These are phyloP conservation scores for Lithophane semibrunnea DNA, from an alignment of 2,888 invertebrate genomes.

Conservation along the genomic window DNA sequence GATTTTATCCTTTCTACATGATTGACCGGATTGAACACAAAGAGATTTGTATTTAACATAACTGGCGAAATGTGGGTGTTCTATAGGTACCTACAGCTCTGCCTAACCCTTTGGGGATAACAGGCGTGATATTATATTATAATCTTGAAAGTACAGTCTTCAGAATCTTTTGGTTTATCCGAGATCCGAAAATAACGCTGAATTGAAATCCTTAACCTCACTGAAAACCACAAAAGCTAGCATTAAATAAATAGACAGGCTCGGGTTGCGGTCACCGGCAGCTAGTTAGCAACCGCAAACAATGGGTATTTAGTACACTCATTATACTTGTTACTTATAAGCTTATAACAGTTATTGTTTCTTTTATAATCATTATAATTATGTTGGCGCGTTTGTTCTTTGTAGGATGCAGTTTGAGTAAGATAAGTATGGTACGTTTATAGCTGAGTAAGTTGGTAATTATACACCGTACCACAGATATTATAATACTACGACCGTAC, in stretches of 20 bases:
- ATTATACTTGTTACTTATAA: constrained; percentile 40
- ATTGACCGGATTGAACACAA: not conserved
- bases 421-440: no score
- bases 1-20: not conserved
- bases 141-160: no score
- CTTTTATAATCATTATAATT: constrained; percentile 31
- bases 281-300: constrained; percentile 29
- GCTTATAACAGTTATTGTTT: constrained; percentile 47
- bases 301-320: constrained; percentile 46
- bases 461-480: not conserved
- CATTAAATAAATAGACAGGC: constrained; percentile 23
- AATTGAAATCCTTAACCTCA: constrained; percentile 22
- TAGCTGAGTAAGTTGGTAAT: not conserved
- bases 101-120: no score
- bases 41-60: not conserved
- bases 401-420: not conserved
- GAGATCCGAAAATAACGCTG: not conserved
- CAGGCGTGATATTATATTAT: no score
- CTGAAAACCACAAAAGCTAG: constrained; percentile 23
- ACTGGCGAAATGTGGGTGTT: no score
- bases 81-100: no score
- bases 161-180: not conserved
- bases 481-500: no score
- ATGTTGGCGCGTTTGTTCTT: not conserved
- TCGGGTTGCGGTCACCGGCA: constrained; percentile 20